These are phyloP conservation scores for Hipparchia sbordonii DNA, from an alignment of 2,888 invertebrate genomes.

Conservation along the genomic window DNA sequence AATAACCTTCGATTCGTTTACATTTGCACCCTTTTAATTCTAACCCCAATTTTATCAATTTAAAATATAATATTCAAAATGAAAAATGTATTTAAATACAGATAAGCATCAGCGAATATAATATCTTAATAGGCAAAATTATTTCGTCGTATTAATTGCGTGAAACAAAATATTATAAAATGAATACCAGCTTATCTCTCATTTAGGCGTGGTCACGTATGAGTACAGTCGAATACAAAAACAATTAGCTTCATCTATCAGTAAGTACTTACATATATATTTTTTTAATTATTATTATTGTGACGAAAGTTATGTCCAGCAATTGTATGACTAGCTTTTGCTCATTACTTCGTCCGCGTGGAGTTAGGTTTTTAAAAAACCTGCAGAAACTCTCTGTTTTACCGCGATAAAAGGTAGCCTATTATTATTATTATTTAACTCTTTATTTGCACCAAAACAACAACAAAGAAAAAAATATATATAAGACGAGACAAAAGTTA, in stretches of 20 bases:
- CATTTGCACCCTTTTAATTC: conserved; percentile 24
- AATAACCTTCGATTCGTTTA: conserved; percentile 2
- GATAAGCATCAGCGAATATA: conserved; percentile 69
- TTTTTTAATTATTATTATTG: not conserved
- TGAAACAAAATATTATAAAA: conserved; percentile 73
- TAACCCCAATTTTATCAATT: conserved; percentile 44
- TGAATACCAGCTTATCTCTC: conserved; percentile 65
- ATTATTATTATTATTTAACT: no score
- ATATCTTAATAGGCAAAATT: conserved; percentile 79
- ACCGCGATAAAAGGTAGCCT: no score
- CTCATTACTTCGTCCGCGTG: no score
- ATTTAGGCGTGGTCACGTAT: conserved; percentile 73
- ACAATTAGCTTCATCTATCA: conserved; percentile 32
- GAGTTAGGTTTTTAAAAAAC: no score
- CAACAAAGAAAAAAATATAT: no score
- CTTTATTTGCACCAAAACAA: no score
- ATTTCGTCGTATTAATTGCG: conserved; percentile 72
- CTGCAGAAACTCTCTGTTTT: no score
- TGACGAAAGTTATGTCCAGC: no score
- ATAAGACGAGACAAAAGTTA: no score
- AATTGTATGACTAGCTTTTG: no score
- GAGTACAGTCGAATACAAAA: conserved; percentile 56
- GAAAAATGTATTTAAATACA: conserved; percentile 52
- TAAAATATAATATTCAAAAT: conserved; percentile 51
- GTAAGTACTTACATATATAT: not conserved